Percentiles rank a stretch among this genome's conserved stretches.
Evolutionary conservation across 1,140 invertebrate species (phyloP).

Genomic region (Proales similis): DNA sequence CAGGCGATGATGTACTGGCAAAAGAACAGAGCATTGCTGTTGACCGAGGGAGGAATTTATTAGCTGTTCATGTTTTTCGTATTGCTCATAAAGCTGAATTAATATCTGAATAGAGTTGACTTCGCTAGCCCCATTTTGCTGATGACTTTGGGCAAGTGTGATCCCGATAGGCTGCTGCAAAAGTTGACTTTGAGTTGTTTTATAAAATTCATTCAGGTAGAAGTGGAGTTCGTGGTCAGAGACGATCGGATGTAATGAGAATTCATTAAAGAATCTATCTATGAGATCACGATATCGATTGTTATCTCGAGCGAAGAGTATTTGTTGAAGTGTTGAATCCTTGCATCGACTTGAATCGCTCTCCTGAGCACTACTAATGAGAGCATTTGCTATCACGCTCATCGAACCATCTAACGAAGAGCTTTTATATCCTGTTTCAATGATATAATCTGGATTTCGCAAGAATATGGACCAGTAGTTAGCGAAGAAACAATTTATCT

Average conservation of each 20-base stretch:
- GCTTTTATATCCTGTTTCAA: not conserved
- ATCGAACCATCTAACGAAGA: not conserved
- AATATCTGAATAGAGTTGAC: constrained; percentile 21
- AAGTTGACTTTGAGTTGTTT: not conserved
- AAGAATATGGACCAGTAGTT: constrained; percentile 12
- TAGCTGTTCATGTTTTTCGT: constrained; percentile 35
- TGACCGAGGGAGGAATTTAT: constrained; percentile 18
- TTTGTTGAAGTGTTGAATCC: constrained; percentile 2
- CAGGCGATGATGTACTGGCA: constrained; percentile 16
- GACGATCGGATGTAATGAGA: not conserved
- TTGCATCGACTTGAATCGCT: not conserved
- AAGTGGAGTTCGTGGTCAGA: constrained; percentile 29
- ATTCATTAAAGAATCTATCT: not conserved
- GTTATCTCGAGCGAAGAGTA: constrained; percentile 9
- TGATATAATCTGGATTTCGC: not conserved
- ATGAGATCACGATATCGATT: constrained; percentile 18
- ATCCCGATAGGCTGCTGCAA: not conserved
- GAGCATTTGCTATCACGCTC: constrained; percentile 7
- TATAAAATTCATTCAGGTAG: constrained; percentile 27
- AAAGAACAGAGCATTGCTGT: constrained; percentile 32
- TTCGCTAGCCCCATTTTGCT: not conserved
- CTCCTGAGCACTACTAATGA: constrained; percentile 1
- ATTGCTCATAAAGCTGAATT: constrained; percentile 22
- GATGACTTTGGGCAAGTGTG: not conserved
- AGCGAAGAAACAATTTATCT: constrained; percentile 21